These are phyloP conservation scores for Rattus norvegicus DNA, from an alignment of 2,113 vertebrate genomes.

Conservation along the genomic window DNA sequence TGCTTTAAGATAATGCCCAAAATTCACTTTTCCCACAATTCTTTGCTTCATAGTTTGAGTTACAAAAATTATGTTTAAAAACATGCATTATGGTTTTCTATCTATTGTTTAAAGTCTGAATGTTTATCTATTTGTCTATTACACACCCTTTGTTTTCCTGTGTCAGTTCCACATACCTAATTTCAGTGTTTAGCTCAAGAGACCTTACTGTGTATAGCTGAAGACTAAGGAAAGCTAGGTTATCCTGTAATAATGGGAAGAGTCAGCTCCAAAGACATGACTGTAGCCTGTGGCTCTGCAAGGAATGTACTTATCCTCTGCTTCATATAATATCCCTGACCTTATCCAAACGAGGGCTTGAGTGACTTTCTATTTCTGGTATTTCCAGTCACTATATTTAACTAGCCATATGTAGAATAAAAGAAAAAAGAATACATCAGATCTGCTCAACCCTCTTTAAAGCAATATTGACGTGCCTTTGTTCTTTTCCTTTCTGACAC, in stretches of 20 bases:
- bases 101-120: neutral
- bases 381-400: neutral
- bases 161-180: neutral
- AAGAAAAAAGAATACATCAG: neutral
- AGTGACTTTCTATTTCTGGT: neutral
- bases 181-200: slow-evolving; percentile 19
- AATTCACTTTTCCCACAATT: neutral
- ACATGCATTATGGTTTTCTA: neutral
- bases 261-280: neutral
- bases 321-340: neutral
- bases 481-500: neutral
- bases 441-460: neutral
- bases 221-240: neutral
- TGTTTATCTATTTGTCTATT: neutral
- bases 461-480: neutral
- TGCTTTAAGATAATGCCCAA: neutral
- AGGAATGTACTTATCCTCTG: neutral
- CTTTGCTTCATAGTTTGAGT: neutral
- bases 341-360: neutral
- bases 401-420: neutral
- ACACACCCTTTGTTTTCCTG: neutral
- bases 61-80: neutral
- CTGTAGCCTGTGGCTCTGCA: neutral
- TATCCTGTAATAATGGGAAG: neutral
- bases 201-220: neutral